phyloP scores from a whole-genome alignment of 2,888 invertebrate genomes.

The Fragum whitleyi region DNA sequence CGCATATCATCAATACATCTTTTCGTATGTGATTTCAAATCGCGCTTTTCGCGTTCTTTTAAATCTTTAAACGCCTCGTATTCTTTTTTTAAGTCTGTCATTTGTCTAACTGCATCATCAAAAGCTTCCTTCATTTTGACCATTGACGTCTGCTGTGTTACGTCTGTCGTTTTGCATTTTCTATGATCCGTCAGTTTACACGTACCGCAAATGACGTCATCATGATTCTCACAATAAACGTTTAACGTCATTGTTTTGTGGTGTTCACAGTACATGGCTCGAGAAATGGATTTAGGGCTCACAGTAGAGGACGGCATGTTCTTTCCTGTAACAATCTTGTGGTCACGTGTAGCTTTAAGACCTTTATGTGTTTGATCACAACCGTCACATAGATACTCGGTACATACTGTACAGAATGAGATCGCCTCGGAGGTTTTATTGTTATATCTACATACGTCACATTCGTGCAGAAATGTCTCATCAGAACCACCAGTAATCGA shows the following conservation, averaged over 20 bases:
- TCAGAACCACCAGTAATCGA: not conserved
- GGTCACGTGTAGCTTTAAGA: not conserved
- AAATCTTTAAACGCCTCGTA: not conserved
- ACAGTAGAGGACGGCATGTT: not conserved
- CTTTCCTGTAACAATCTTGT: not conserved
- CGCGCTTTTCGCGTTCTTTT: not conserved
- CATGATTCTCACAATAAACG: not conserved
- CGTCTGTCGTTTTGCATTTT: not conserved
- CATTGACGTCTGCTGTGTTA: not conserved
- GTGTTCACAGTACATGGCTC: not conserved
- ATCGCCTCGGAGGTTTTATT: not conserved
- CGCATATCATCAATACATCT: not conserved
- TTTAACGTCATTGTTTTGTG: not conserved
- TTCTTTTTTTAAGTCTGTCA: not conserved
- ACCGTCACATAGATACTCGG: not conserved
- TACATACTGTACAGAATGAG: constrained; percentile 1
- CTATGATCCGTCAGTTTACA: not conserved
- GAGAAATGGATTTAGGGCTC: not conserved
- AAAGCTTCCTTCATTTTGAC: not conserved
- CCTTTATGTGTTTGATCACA: not conserved
- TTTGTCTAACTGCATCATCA: not conserved
- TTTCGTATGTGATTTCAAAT: not conserved
- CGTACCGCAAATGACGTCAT: not conserved
- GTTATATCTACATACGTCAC: not conserved
- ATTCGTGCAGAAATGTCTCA: not conserved